These are phyloP conservation scores for Acrocera orbiculus DNA, from an alignment of 2,888 invertebrate genomes.

Conservation along the genomic window DNA sequence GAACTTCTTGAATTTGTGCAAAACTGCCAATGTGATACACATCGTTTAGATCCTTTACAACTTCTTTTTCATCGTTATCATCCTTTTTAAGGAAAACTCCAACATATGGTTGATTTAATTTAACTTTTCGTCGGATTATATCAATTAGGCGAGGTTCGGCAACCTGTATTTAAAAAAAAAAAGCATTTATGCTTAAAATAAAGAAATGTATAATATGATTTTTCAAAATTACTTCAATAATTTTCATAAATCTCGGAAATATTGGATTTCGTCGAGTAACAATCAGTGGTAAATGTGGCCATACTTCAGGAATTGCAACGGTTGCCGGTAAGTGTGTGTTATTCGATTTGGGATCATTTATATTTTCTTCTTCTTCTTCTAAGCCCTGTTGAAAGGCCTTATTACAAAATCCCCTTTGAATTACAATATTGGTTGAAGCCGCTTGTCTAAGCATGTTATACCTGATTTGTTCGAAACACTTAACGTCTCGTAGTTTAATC, in stretches of 20 bases:
- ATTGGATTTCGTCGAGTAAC: constrained; percentile 89
- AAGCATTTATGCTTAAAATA: too few relatives aligned
- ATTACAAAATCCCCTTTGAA: too few relatives aligned
- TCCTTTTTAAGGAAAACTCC: constrained; percentile 90
- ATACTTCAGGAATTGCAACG: constrained; percentile 86
- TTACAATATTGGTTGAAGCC: too few relatives aligned
- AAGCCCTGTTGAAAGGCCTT: too few relatives aligned
- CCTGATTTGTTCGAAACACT: too few relatives aligned
- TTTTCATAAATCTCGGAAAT: constrained; percentile 94
- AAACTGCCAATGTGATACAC: constrained; percentile 86
- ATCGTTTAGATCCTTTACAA: constrained; percentile 68
- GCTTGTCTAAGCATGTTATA: too few relatives aligned
- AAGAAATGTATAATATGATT: too few relatives aligned
- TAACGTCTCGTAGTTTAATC: too few relatives aligned
- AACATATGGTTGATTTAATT: constrained; percentile 90
- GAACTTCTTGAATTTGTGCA: constrained; percentile 95
- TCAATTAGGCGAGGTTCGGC: constrained; percentile 75
- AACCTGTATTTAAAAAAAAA: constrained; percentile 38
- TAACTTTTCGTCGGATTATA: constrained; percentile 80
- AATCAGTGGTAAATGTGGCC: constrained; percentile 91
- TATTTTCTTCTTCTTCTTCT: too few relatives aligned
- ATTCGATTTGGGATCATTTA: too few relatives aligned
- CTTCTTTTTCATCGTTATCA: constrained; percentile 73
- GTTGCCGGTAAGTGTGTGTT: constrained; percentile 57
- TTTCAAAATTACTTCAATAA: constrained; percentile 57